Conservation (phyloP, 2,888 invertebrate genomes). For the Xylota sylvarum region DNA sequence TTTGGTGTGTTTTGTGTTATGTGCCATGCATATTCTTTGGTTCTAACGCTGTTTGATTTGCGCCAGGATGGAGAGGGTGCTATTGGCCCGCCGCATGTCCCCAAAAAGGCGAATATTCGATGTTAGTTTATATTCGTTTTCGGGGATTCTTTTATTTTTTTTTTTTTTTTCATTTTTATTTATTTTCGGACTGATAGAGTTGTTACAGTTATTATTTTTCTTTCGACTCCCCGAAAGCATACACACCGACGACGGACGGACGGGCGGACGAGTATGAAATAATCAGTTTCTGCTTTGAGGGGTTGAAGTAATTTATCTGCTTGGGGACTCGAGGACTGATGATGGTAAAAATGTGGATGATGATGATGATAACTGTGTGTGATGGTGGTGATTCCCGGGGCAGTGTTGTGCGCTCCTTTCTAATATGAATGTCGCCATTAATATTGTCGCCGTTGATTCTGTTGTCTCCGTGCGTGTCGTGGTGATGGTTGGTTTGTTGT, state of each 20-base stretch:
- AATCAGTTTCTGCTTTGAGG: constrained; percentile 56
- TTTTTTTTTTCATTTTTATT: constrained; percentile 40
- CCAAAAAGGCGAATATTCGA: constrained; percentile 26
- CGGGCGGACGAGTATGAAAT: constrained; percentile 49
- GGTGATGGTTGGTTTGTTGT: constrained; percentile 69
- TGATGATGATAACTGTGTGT: constrained; percentile 49
- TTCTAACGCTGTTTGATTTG: constrained; percentile 48
- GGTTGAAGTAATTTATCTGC: constrained; percentile 63
- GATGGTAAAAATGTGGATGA: constrained; percentile 56
- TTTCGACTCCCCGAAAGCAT: constrained; percentile 53
- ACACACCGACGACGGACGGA: constrained; percentile 21
- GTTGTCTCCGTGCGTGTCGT: constrained; percentile 71
- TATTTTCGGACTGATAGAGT: constrained; percentile 62
- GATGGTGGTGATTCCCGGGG: constrained; percentile 72
- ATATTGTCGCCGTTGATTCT: constrained; percentile 76
- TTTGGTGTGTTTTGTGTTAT: constrained; percentile 50
- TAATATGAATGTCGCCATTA: constrained; percentile 77
- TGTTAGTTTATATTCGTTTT: constrained; percentile 44
- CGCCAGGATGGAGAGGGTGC: not conserved
- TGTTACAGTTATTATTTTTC: constrained; percentile 74
- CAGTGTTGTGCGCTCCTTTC: constrained; percentile 72
- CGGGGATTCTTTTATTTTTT: constrained; percentile 20
- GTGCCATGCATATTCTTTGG: constrained; percentile 63
- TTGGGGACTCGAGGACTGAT: constrained; percentile 40
- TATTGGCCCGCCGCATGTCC: constrained; percentile 41